Percentiles rank a stretch among this genome's conserved stretches.
These are phyloP conservation scores for Styela clava DNA, from an alignment of 23 tunicate species.

Conservation along the genomic window DNA sequence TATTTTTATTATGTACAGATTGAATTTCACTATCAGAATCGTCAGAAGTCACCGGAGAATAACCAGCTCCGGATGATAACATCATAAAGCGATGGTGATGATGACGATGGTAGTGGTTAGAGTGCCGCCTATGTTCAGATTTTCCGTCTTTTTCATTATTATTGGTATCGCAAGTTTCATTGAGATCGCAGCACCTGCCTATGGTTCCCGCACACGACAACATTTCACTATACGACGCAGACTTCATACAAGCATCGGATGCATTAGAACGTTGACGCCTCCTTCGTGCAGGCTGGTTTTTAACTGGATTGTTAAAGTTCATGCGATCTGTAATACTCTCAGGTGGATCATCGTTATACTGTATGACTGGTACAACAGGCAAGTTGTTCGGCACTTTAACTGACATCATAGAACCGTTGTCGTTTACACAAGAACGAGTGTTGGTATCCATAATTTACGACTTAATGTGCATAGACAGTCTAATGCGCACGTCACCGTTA, in stretches of 20 bases:
- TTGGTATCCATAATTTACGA: slow-evolving; percentile 8
- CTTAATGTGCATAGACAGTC: not conserved
- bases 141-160: slow-evolving; percentile 13
- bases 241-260: not conserved
- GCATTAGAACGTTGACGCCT: not conserved
- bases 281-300: not conserved
- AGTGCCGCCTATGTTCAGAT: not conserved
- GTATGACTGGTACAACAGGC: slow-evolving; percentile 47
- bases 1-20: too few relatives aligned
- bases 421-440: slow-evolving; percentile 4
- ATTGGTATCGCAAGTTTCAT: slow-evolving; percentile 1
- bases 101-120: not conserved
- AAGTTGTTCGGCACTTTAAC: slow-evolving; percentile 11
- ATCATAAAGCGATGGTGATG: not conserved
- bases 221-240: slow-evolving; percentile 3
- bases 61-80: slow-evolving; percentile 1
- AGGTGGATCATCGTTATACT: slow-evolving; percentile 25
- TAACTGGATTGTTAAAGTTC: too few relatives aligned
- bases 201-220: not conserved
- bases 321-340: not conserved
- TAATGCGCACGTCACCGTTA: not conserved
- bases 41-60: slow-evolving; percentile 4
- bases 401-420: not conserved
- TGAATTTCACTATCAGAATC: slow-evolving; percentile 16
- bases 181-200: not conserved